Conservation (phyloP, 2,888 invertebrate genomes). For the Xestobium rufovillosum region DNA sequence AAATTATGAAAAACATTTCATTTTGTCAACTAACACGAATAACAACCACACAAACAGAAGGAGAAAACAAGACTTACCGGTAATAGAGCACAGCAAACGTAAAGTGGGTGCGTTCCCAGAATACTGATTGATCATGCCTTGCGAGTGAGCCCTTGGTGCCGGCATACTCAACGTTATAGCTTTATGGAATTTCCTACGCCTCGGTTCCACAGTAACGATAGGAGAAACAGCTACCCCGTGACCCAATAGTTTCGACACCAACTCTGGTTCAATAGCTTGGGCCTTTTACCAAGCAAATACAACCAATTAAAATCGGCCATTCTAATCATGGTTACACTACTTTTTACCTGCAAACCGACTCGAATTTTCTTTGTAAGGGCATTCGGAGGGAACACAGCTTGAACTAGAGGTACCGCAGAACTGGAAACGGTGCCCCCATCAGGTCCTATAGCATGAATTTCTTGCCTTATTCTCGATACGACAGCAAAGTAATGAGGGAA, state of each 20-base stretch:
- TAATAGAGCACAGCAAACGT: slow-evolving; percentile 88
- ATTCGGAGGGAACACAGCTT: slow-evolving; percentile 82
- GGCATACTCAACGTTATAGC: slow-evolving; percentile 97
- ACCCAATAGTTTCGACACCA: slow-evolving; percentile 81
- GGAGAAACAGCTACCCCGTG: slow-evolving; percentile 96
- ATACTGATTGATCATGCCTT: slow-evolving; percentile 78
- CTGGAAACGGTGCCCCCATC: slow-evolving; percentile 97
- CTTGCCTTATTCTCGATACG: slow-evolving; percentile 89
- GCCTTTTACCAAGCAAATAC: slow-evolving; percentile 54
- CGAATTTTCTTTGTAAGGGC: slow-evolving; percentile 99
- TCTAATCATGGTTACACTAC: slow-evolving; percentile 4
- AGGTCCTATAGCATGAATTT: slow-evolving; percentile 93
- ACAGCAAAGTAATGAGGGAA: slow-evolving; percentile 98
- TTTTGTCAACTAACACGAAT: no score
- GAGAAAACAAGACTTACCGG: no score
- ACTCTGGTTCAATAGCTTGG: slow-evolving; percentile 81
- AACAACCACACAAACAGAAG: no score
- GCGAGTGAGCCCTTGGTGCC: slow-evolving; percentile 56
- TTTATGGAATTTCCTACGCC: slow-evolving; percentile 96
- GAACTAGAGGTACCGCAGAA: slow-evolving; percentile 82
- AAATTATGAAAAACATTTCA: no score
- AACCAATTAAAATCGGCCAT: slow-evolving; percentile 1
- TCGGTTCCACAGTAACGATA: slow-evolving; percentile 95
- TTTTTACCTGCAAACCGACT: slow-evolving; percentile 83
- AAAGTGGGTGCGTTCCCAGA: slow-evolving; percentile 74